A percentile compares a stretch with the other conserved stretches of the same genome.
phyloP scores from a whole-genome alignment of 2,888 invertebrate species.

The Lycia hirtaria region DNA sequence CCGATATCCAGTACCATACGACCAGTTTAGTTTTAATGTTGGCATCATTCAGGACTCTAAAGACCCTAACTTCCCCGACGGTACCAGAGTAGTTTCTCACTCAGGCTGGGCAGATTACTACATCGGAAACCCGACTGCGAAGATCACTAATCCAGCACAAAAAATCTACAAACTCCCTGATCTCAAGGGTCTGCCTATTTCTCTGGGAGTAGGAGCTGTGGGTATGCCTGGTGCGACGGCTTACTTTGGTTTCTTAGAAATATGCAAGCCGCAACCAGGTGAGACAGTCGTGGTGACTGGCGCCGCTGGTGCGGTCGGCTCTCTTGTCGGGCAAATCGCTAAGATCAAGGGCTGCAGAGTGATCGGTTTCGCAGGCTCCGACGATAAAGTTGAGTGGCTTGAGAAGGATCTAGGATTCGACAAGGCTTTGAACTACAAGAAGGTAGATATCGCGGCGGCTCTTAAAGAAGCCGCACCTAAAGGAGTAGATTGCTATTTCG shows the following conservation, averaged over 20 bases:
- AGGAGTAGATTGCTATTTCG: slow-evolving; percentile 89
- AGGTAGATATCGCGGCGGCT: slow-evolving; percentile 77
- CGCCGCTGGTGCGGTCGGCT: slow-evolving; percentile 91
- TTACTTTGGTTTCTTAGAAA: slow-evolving; percentile 88
- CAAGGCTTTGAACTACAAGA: slow-evolving; percentile 90
- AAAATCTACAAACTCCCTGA: slow-evolving; percentile 76
- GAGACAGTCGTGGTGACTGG: slow-evolving; percentile 89
- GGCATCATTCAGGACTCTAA: slow-evolving; percentile 86
- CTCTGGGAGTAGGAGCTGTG: slow-evolving; percentile 85
- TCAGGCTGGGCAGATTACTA: slow-evolving; percentile 58
- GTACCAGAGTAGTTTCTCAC: slow-evolving; percentile 83
- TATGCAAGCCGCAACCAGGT: slow-evolving; percentile 88
- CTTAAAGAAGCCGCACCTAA: slow-evolving; percentile 78
- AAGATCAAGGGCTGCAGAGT: slow-evolving; percentile 87
- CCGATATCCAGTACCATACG: slow-evolving; percentile 49
- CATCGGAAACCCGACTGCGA: slow-evolving; percentile 31
- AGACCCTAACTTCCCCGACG: slow-evolving; percentile 85
- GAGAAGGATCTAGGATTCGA: slow-evolving; percentile 88
- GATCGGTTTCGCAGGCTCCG: slow-evolving; percentile 89
- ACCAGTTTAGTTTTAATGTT: slow-evolving; percentile 58
- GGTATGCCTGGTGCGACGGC: slow-evolving; percentile 90
- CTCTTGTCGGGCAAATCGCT: slow-evolving; percentile 90
- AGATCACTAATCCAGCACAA: slow-evolving; percentile 8
- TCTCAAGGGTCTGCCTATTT: slow-evolving; percentile 77
- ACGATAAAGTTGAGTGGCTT: slow-evolving; percentile 89